Percentiles rank a stretch among this genome's conserved stretches.
Conservation (phyloP, 2,113 vertebrate species). For the Gnathonemus echidnorhynchus region DNA sequence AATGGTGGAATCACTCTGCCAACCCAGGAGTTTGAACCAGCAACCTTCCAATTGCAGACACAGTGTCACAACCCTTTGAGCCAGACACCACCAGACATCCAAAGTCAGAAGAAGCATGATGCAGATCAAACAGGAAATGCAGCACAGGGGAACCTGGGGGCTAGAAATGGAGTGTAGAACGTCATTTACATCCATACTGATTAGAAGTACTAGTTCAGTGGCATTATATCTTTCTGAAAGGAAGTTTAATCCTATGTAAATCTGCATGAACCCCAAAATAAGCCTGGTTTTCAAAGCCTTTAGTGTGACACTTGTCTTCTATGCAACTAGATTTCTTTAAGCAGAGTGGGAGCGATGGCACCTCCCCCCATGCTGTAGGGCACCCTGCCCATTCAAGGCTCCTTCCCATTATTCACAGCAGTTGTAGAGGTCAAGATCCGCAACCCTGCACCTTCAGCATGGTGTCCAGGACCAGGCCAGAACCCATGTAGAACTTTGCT, state of each 20-base stretch:
- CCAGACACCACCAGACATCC: background rate
- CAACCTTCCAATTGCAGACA: background rate
- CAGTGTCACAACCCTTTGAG: background rate
- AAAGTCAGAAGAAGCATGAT: background rate
- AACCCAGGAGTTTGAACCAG: background rate
- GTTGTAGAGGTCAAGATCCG: background rate
- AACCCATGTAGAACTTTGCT: background rate
- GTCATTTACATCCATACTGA: background rate
- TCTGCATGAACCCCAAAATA: background rate
- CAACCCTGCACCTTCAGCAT: background rate
- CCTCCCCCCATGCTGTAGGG: background rate
- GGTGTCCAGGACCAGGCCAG: background rate
- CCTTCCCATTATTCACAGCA: background rate
- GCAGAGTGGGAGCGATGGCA: background rate
- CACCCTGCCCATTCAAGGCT: background rate
- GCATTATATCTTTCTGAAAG: background rate
- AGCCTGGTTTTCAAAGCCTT: background rate
- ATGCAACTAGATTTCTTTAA: background rate
- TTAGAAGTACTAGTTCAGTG: background rate
- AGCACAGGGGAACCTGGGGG: background rate
- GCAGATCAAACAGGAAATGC: background rate
- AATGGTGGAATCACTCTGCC: background rate
- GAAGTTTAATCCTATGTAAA: background rate
- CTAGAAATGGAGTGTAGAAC: background rate
- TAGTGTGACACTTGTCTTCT: background rate